phyloP scores from a whole-genome alignment of 2,888 invertebrate genomes.

The Meiosimyza platycephala region DNA sequence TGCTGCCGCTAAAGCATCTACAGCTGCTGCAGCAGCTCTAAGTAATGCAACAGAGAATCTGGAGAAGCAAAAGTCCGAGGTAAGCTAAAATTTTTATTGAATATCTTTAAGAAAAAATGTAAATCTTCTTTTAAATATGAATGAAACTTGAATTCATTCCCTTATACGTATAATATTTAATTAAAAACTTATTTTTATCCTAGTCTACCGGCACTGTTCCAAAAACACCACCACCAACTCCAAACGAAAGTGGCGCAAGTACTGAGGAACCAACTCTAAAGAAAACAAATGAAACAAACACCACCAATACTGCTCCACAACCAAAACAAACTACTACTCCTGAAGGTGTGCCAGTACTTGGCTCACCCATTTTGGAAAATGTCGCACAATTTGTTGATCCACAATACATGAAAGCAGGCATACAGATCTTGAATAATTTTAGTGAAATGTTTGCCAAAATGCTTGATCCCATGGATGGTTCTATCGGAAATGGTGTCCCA shows the following conservation, averaged over 20 bases:
- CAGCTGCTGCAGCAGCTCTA: constrained; percentile 36
- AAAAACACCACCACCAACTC: constrained; percentile 28
- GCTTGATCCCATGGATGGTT: constrained; percentile 58
- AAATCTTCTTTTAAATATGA: not conserved
- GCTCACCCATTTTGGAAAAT: constrained; percentile 48
- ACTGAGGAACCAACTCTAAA: constrained; percentile 1
- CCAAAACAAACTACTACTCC: constrained; percentile 1
- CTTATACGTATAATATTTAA: too few species aligned
- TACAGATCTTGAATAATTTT: constrained; percentile 64
- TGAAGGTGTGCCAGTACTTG: constrained; percentile 46
- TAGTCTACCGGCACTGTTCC: constrained; percentile 3
- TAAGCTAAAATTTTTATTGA: constrained; percentile 31
- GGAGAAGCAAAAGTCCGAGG: not conserved
- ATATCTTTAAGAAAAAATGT: not conserved
- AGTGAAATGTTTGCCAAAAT: constrained; percentile 65
- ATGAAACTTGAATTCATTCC: too few species aligned
- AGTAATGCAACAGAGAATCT: not conserved
- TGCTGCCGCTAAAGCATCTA: constrained; percentile 38
- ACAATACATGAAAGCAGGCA: constrained; percentile 61
- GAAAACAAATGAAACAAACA: constrained; percentile 1
- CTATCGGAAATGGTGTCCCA: constrained; percentile 22
- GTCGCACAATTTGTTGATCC: constrained; percentile 59
- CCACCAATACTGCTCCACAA: constrained; percentile 5
- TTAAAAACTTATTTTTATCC: not conserved
- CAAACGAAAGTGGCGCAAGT: constrained; percentile 1